Conservation (phyloP, 2,797 vertebrate species). For the Anableps anableps region DNA sequence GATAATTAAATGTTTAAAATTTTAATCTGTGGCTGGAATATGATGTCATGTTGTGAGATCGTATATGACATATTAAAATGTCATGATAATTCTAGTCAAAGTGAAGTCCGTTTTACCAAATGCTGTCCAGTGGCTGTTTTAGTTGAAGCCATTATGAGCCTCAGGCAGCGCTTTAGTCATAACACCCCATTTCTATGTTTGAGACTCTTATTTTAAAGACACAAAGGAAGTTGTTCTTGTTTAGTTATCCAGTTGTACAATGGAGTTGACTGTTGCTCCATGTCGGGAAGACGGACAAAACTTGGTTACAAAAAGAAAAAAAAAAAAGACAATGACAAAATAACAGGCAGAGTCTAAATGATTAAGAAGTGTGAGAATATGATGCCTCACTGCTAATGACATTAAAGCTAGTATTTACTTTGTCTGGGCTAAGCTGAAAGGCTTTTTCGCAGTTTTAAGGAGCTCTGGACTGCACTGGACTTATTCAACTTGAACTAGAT, state of each 20-base stretch:
- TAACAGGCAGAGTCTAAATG: neutral
- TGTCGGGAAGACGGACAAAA: neutral
- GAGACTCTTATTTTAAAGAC: neutral
- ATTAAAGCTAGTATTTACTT: neutral
- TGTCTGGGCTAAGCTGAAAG: neutral
- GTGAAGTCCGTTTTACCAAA: neutral
- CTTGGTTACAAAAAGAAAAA: neutral
- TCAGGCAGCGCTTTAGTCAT: neutral
- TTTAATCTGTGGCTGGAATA: neutral
- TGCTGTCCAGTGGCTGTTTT: neutral
- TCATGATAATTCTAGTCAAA: neutral
- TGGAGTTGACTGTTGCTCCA: neutral
- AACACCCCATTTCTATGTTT: neutral
- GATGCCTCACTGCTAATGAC: neutral
- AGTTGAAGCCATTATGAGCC: neutral
- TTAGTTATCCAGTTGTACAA: neutral
- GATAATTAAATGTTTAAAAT: constrained; percentile 16
- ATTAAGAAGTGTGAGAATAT: neutral
- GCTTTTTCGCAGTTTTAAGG: neutral
- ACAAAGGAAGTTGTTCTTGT: neutral
- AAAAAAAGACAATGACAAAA: neutral
- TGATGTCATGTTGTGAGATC: neutral
- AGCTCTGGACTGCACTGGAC: neutral
- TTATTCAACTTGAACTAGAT: neutral
- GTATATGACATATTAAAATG: neutral